phyloP scores from a whole-genome alignment of 2,888 invertebrate genomes.

The Colostygia pectinataria region DNA sequence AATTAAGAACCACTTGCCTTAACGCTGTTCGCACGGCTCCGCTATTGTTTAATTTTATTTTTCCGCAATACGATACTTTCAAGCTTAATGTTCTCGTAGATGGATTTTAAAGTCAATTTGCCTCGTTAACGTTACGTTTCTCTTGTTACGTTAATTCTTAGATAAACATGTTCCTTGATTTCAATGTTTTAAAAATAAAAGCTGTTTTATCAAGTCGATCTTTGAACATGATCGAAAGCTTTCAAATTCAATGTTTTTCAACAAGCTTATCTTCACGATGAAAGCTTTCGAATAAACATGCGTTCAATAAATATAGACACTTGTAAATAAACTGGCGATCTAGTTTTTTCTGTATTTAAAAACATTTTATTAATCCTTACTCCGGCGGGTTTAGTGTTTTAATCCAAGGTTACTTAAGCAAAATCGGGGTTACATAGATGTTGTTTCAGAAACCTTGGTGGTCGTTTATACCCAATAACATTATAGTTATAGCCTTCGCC shows the following conservation, averaged over 20 bases:
- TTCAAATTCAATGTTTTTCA: slow-evolving; percentile 3
- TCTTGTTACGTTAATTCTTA: slow-evolving; percentile 17
- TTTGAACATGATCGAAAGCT: slow-evolving; percentile 3
- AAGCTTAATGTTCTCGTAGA: slow-evolving; percentile 29
- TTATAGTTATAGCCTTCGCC: too few relatives aligned
- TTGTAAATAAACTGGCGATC: not conserved
- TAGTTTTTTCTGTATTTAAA: too few relatives aligned
- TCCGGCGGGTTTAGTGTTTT: too few relatives aligned
- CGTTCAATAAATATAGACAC: slow-evolving; percentile 7
- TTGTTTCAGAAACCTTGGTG: too few relatives aligned
- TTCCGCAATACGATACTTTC: slow-evolving; percentile 33
- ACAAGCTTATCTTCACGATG: slow-evolving; percentile 2
- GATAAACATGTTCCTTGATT: slow-evolving; percentile 12
- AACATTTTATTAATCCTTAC: too few relatives aligned
- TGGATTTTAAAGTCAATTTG: slow-evolving; percentile 33
- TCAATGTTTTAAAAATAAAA: slow-evolving; percentile 14
- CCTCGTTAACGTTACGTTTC: slow-evolving; percentile 22
- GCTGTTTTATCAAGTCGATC: slow-evolving; percentile 5
- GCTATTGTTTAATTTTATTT: slow-evolving; percentile 42
- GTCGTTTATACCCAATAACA: too few relatives aligned
- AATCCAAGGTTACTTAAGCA: too few relatives aligned
- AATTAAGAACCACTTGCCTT: slow-evolving; percentile 60
- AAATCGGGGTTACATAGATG: too few relatives aligned
- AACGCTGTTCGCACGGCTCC: slow-evolving; percentile 37
- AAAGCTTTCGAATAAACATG: slow-evolving; percentile 7